Evolutionary conservation across 64 coral and sea anemone species (phyloP).

Genomic region (Dendronephthya gigantea): DNA sequence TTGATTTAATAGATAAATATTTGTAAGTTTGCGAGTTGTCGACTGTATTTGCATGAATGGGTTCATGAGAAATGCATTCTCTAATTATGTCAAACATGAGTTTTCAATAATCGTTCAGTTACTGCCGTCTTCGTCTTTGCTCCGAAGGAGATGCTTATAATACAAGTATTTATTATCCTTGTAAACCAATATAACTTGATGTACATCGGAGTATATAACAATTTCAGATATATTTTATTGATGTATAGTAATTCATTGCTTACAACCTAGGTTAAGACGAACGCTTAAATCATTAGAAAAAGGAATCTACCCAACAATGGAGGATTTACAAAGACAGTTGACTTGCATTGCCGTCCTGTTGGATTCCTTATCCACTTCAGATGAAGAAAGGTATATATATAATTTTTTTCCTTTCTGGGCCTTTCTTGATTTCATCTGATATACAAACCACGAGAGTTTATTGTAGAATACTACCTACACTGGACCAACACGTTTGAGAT

Average conservation of each 20-base stretch:
- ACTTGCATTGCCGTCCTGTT: neutral
- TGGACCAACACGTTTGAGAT: too few species aligned
- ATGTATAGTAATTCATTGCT: neutral
- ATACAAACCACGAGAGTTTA: too few species aligned
- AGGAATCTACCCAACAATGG: slow-evolving; percentile 9
- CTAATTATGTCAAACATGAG: neutral
- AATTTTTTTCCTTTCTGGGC: neutral
- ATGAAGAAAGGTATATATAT: slow-evolving; percentile 1
- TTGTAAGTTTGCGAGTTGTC: too few species aligned
- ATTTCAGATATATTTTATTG: too few species aligned
- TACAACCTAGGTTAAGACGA: neutral
- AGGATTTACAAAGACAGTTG: neutral
- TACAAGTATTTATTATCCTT: neutral
- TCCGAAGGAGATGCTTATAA: neutral
- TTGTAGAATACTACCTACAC: too few species aligned
- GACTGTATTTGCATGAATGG: too few species aligned
- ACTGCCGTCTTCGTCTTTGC: neutral
- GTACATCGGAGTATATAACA: neutral
- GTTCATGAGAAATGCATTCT: too few species aligned
- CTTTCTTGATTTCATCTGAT: too few species aligned
- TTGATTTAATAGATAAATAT: too few species aligned
- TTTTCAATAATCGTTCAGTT: neutral
- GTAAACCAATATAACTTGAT: neutral
- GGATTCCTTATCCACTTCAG: slow-evolving; percentile 10
- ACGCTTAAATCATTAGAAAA: neutral